A percentile compares a stretch with the other conserved stretches of the same genome.
Evolutionary conservation across 2,113 vertebrate species (phyloP).

Genomic region (Corydoras sp.): DNA sequence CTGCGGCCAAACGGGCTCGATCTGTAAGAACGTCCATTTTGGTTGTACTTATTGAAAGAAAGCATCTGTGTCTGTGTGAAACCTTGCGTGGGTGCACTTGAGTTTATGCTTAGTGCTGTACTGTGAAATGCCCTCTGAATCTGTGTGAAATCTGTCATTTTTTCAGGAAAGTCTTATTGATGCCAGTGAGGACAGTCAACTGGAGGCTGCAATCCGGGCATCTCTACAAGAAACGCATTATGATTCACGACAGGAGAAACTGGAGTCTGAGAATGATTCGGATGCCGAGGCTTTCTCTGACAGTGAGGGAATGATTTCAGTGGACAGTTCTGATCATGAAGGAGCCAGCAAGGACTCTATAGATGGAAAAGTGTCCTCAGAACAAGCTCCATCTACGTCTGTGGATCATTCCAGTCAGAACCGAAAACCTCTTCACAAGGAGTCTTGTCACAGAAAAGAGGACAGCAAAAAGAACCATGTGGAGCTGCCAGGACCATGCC

Average conservation of each 20-base stretch:
- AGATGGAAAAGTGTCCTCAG: constrained; percentile 45
- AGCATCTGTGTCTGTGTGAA: not conserved
- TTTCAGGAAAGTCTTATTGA: constrained; percentile 94
- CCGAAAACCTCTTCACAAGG: constrained; percentile 88
- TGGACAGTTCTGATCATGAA: constrained; percentile 89
- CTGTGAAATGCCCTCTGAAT: not conserved
- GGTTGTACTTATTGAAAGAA: not conserved
- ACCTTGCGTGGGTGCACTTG: not conserved
- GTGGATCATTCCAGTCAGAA: constrained; percentile 68
- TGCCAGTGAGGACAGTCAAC: constrained; percentile 97
- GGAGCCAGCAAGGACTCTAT: constrained; percentile 58
- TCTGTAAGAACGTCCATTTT: constrained; percentile 73
- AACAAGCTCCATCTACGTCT: constrained; percentile 36
- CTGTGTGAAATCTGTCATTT: not conserved
- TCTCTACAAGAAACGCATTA: constrained; percentile 97
- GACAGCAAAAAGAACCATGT: constrained; percentile 83
- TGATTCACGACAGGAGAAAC: constrained; percentile 78
- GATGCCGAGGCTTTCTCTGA: constrained; percentile 95
- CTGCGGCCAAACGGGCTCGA: constrained; percentile 84
- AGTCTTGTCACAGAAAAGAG: constrained; percentile 86
- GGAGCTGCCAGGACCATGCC: constrained; percentile 61
- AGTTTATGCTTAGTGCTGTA: not conserved
- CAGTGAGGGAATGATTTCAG: constrained; percentile 93
- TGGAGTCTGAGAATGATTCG: constrained; percentile 87
- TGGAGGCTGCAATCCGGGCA: constrained; percentile 95